Evolutionary conservation across 2,888 invertebrate species (phyloP).

Genomic region (Noctua comes): DNA sequence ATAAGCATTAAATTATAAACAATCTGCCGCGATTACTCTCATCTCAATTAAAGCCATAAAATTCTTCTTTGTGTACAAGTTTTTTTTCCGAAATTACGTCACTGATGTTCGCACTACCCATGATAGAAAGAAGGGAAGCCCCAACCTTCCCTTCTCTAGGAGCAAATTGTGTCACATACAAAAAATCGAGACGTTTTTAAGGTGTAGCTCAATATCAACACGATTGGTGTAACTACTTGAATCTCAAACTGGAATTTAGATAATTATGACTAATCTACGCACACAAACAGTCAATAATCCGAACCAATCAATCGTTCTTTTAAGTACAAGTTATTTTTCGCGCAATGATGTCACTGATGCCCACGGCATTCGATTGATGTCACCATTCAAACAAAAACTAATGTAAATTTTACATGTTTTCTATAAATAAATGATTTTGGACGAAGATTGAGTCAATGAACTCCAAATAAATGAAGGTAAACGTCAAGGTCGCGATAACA

Average conservation of each 20-base stretch:
- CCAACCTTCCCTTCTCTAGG: too few species aligned
- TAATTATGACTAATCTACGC: neutral
- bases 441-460: neutral
- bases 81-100: too few species aligned
- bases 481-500: neutral
- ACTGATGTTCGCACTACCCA: too few species aligned
- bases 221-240: neutral
- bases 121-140: too few species aligned
- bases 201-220: neutral
- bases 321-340: neutral
- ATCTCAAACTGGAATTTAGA: neutral
- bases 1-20: too few species aligned
- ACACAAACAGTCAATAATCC: neutral
- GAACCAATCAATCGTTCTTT: neutral
- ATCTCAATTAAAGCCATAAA: too few species aligned
- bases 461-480: neutral
- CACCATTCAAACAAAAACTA: neutral
- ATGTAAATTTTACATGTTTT: neutral
- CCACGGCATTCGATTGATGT: neutral
- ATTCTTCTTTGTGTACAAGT: too few species aligned
- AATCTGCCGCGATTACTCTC: too few species aligned
- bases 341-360: neutral
- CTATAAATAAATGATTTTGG: neutral
- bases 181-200: too few species aligned
- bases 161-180: too few species aligned